phyloP scores from a whole-genome alignment of 2,888 invertebrate species.

The Strigamia crassipes region DNA sequence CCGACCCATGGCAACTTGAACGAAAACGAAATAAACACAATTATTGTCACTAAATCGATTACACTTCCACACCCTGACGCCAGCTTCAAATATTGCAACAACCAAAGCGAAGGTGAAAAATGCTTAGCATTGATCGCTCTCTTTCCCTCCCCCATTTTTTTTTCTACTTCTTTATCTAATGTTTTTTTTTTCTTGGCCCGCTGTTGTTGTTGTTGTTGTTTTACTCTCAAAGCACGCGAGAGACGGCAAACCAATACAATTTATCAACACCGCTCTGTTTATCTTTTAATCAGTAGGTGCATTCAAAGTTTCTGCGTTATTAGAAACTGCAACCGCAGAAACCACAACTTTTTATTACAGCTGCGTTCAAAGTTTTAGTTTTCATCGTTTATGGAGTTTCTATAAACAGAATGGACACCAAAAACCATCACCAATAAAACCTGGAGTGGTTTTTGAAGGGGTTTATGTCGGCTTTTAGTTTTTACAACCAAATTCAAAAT shows the following conservation, averaged over 20 bases:
- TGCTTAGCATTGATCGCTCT: background rate
- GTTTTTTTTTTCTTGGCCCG: background rate
- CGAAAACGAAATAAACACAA: background rate
- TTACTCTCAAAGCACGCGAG: background rate
- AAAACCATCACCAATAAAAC: too few species aligned
- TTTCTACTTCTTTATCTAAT: background rate
- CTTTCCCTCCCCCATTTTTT: background rate
- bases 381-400: too few species aligned
- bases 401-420: too few species aligned
- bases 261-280: background rate
- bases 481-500: too few species aligned
- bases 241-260: background rate
- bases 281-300: background rate
- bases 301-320: background rate
- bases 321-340: background rate
- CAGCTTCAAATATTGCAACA: background rate
- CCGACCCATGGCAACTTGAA: constrained; percentile 85
- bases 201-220: background rate
- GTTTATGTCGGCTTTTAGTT: too few species aligned
- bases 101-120: background rate
- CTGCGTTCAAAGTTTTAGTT: too few species aligned
- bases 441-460: too few species aligned
- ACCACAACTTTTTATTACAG: background rate
- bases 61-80: too few species aligned
- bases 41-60: background rate